phyloP scores from a whole-genome alignment of 2,113 vertebrate species.

The Lasiurus borealis region DNA sequence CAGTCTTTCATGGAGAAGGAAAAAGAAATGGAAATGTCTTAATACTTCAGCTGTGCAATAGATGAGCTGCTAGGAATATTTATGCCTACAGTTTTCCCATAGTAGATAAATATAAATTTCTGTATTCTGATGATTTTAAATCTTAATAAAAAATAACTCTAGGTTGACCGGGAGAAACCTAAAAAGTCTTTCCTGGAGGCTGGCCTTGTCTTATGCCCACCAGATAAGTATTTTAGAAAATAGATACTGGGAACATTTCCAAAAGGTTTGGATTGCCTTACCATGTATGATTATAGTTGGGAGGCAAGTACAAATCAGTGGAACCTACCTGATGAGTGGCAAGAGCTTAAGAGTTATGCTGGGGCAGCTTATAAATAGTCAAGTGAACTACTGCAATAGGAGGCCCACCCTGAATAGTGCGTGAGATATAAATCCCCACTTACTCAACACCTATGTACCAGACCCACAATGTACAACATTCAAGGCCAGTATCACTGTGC shows the following conservation, averaged over 20 bases:
- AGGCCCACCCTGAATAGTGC: no score
- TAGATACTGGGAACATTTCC: background rate
- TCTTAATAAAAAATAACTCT: background rate
- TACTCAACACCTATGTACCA: background rate
- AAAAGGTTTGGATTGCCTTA: background rate
- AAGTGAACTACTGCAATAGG: background rate
- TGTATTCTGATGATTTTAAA: background rate
- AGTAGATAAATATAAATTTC: background rate
- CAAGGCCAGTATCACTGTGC: no score
- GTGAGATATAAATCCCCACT: no score
- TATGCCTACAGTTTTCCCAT: background rate
- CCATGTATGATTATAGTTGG: no score
- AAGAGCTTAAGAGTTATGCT: background rate
- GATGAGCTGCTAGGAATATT: background rate
- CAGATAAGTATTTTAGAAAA: background rate
- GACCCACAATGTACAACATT: no score
- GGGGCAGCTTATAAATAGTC: background rate
- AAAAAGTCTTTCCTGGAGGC: background rate
- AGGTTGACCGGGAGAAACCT: background rate
- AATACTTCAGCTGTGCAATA: background rate
- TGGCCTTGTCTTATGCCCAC: background rate
- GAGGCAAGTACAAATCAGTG: background rate
- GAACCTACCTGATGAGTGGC: background rate
- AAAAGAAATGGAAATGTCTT: conserved; percentile 19
- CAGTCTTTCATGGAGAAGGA: conserved; percentile 51